These are phyloP conservation scores for Tapera naevia DNA, from an alignment of 2,797 vertebrate genomes.

Conservation along the genomic window DNA sequence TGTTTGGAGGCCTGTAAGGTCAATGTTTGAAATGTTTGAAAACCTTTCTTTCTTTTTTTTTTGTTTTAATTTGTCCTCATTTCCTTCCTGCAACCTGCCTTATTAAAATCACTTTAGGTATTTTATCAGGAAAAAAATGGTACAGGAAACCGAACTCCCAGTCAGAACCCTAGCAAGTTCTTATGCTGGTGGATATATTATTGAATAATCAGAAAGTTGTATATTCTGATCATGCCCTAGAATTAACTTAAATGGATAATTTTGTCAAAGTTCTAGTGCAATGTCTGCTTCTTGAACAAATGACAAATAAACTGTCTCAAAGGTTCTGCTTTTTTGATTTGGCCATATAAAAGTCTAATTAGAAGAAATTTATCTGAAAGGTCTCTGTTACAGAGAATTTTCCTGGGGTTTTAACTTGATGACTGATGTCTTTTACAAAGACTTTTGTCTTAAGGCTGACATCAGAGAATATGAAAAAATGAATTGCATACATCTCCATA, in stretches of 20 bases:
- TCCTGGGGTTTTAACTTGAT: neutral
- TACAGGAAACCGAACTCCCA: neutral
- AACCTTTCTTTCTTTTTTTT: neutral
- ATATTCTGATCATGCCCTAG: neutral
- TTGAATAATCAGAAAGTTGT: neutral
- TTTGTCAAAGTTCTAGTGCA: neutral
- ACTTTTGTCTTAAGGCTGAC: neutral
- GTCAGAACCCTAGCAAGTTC: neutral
- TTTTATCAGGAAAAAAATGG: neutral
- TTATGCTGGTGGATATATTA: neutral
- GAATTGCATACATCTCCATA: neutral
- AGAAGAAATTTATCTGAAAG: neutral
- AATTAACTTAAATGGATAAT: neutral
- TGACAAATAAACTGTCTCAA: neutral
- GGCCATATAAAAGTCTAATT: neutral
- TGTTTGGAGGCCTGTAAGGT: neutral
- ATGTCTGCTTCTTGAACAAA: neutral
- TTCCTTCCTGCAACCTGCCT: slow-evolving; percentile 4
- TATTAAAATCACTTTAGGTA: neutral
- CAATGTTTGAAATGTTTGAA: slow-evolving; percentile 5
- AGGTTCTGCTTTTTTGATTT: neutral
- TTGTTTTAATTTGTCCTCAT: neutral
- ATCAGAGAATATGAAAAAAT: neutral
- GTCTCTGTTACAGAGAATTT: neutral
- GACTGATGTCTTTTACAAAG: neutral